A percentile compares a stretch with the other conserved stretches of the same genome.
These are phyloP conservation scores for Eciton burchellii DNA, from an alignment of 1,140 invertebrate genomes.

Conservation along the genomic window DNA sequence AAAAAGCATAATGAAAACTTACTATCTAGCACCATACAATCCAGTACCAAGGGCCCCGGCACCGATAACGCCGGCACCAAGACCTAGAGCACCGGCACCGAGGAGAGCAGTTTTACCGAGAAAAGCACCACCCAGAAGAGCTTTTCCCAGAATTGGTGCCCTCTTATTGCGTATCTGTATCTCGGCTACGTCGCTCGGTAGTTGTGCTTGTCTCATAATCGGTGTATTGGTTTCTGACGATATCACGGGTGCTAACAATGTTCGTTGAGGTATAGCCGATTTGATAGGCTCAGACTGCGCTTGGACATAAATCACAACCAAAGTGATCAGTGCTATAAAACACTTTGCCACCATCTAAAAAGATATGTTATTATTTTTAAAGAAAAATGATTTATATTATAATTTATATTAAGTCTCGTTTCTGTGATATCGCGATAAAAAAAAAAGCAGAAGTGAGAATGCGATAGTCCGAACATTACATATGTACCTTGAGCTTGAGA, in stretches of 20 bases:
- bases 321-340: slow-evolving; percentile 40
- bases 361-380: background rate
- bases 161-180: background rate
- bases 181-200: background rate
- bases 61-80: slow-evolving; percentile 56
- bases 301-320: slow-evolving; percentile 63
- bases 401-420: background rate
- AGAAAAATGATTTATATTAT: background rate
- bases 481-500: slow-evolving; percentile 40
- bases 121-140: slow-evolving; percentile 61
- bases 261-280: background rate
- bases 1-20: background rate
- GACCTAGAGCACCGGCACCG: slow-evolving; percentile 38
- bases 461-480: no score
- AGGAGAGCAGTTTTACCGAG: slow-evolving; percentile 35
- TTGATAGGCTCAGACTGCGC: background rate
- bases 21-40: slow-evolving; percentile 70
- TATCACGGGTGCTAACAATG: background rate
- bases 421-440: no score
- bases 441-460: no score
- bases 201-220: background rate
- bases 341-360: slow-evolving; percentile 64
- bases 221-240: background rate
- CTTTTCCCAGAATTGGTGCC: slow-evolving; percentile 62
- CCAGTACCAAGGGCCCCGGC: slow-evolving; percentile 63